phyloP scores from a whole-genome alignment of 2,888 invertebrate species.

The Teleiodes luculella region DNA sequence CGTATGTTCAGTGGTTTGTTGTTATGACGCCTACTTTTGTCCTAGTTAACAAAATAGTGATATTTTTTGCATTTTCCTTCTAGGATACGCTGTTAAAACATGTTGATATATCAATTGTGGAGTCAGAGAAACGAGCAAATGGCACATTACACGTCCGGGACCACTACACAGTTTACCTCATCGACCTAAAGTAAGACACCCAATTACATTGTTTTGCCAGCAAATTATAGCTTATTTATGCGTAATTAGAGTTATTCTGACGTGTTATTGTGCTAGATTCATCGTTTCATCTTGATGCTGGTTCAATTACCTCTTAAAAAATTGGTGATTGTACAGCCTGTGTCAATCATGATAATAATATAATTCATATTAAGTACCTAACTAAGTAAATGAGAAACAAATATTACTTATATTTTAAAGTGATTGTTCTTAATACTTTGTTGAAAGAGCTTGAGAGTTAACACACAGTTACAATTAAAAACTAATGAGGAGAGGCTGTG shows the following conservation, averaged over 20 bases:
- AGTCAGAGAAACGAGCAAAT: slow-evolving; percentile 87
- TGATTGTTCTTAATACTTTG: no score
- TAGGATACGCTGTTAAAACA: slow-evolving; percentile 84
- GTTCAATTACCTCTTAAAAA: not conserved
- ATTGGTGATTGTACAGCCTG: not conserved
- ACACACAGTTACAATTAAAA: no score
- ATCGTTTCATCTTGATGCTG: not conserved
- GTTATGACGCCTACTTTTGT: slow-evolving; percentile 49
- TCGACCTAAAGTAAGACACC: slow-evolving; percentile 84
- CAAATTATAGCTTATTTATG: slow-evolving; percentile 36
- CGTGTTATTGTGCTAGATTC: slow-evolving; percentile 6
- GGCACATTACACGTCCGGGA: slow-evolving; percentile 86
- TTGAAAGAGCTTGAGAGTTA: no score
- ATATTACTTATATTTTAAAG: no score
- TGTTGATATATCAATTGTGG: slow-evolving; percentile 86
- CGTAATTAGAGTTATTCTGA: slow-evolving; percentile 28
- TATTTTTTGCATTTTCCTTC: slow-evolving; percentile 39
- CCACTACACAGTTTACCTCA: slow-evolving; percentile 87
- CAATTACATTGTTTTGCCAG: slow-evolving; percentile 42
- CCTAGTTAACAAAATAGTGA: slow-evolving; percentile 14
- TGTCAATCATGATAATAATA: not conserved
- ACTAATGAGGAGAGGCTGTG: no score
- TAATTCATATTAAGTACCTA: no score
- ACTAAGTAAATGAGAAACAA: no score
- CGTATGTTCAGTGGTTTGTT: slow-evolving; percentile 39